phyloP scores from a whole-genome alignment of 2,797 vertebrate genomes.

The Diplodus sargus region DNA sequence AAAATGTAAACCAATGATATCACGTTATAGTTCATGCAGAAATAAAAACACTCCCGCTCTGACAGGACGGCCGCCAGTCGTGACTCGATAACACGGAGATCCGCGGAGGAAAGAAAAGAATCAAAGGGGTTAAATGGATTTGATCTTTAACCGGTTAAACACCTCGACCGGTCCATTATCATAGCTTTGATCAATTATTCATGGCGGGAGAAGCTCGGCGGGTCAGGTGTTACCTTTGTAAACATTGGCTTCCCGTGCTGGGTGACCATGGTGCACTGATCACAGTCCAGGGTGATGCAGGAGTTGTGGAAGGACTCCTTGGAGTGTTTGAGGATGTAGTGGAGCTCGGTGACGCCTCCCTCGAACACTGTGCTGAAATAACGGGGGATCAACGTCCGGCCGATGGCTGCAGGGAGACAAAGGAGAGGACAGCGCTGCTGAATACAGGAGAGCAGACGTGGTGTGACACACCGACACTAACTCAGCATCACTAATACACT shows the following conservation, averaged over 20 bases:
- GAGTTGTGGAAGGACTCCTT: constrained; percentile 99
- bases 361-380: constrained; percentile 99
- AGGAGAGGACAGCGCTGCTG: constrained; percentile 34
- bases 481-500: background rate
- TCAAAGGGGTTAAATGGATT: constrained; percentile 64
- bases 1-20: background rate
- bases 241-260: constrained; percentile 99
- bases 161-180: constrained; percentile 56
- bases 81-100: constrained; percentile 21
- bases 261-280: constrained; percentile 99
- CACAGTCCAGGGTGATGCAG: constrained; percentile 98
- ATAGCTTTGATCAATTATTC: constrained; percentile 73
- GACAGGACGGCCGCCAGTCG: background rate
- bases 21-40: background rate
- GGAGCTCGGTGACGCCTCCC: constrained; percentile 97
- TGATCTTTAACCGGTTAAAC: constrained; percentile 75
- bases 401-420: constrained; percentile 89
- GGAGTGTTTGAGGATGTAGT: constrained; percentile 99
- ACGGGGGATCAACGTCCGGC: constrained; percentile 97
- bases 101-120: constrained; percentile 15
- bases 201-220: constrained; percentile 46
- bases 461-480: background rate
- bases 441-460: background rate
- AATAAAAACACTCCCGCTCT: constrained; percentile 7
- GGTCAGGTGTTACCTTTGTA: constrained; percentile 91